These are phyloP conservation scores for Andrena marginata DNA, from an alignment of 2,888 invertebrate species.

Conservation along the genomic window DNA sequence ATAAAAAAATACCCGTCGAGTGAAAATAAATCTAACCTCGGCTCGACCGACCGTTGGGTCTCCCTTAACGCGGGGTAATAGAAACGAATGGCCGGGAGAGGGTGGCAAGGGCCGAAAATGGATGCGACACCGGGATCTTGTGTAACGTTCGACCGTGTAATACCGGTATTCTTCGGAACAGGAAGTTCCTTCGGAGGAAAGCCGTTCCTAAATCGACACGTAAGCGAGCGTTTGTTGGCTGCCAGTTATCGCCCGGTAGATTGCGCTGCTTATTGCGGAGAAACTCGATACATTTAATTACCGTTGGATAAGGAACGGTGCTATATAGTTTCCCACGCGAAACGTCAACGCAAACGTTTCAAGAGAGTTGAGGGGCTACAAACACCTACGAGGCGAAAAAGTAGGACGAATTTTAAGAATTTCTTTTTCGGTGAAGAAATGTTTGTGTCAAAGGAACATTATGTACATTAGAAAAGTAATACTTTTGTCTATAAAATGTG, in stretches of 20 bases:
- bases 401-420: no score
- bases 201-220: not conserved
- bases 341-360: not conserved
- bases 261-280: no score
- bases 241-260: no score
- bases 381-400: not conserved
- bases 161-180: not conserved
- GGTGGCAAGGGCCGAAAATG: slow-evolving; percentile 36
- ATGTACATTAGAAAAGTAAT: no score
- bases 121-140: slow-evolving; percentile 49
- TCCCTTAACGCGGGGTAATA: slow-evolving; percentile 73
- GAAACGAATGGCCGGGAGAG: slow-evolving; percentile 69
- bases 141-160: slow-evolving; percentile 20
- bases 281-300: slow-evolving; percentile 5
- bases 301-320: not conserved
- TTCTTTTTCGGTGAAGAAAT: no score
- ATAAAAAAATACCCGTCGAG: slow-evolving; percentile 83
- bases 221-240: not conserved
- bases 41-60: slow-evolving; percentile 70
- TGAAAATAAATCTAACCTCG: slow-evolving; percentile 84
- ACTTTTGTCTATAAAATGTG: no score
- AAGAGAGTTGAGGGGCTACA: not conserved
- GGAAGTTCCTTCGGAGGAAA: not conserved
- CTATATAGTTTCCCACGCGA: not conserved
- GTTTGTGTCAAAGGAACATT: no score